These are phyloP conservation scores for Yponomeuta evonymella DNA, from an alignment of 2,888 invertebrate genomes.

Conservation along the genomic window DNA sequence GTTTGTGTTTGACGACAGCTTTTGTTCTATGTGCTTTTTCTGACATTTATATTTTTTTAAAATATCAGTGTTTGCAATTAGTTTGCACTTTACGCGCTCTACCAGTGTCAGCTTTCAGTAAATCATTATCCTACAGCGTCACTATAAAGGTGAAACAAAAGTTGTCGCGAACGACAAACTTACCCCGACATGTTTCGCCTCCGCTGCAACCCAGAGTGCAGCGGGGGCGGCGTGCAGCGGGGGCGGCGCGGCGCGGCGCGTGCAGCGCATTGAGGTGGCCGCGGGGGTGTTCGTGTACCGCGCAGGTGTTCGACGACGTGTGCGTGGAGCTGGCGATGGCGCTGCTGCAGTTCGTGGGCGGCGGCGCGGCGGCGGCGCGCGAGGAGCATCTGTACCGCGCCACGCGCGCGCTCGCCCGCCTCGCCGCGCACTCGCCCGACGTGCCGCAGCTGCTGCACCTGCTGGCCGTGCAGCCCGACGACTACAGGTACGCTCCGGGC, in stretches of 20 bases:
- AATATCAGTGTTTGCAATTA: too few relatives aligned
- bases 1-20: too few relatives aligned
- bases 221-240: too few relatives aligned
- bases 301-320: slow-evolving; percentile 94
- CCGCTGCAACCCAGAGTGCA: too few relatives aligned
- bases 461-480: slow-evolving; percentile 91
- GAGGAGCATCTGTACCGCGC: slow-evolving; percentile 89
- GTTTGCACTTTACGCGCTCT: too few relatives aligned
- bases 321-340: slow-evolving; percentile 95
- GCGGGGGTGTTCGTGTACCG: not conserved
- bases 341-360: slow-evolving; percentile 90
- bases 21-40: not conserved
- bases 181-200: too few relatives aligned
- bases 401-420: slow-evolving; percentile 85
- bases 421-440: slow-evolving; percentile 87
- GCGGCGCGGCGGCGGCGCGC: slow-evolving; percentile 83
- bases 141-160: not conserved
- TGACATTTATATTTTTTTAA: too few relatives aligned
- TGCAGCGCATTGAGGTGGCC: too few relatives aligned
- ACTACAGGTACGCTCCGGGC: slow-evolving; percentile 74
- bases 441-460: slow-evolving; percentile 93
- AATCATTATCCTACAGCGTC: too few relatives aligned
- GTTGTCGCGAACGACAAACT: too few relatives aligned
- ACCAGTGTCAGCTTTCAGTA: too few relatives aligned
- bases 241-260: too few relatives aligned